Evolutionary conservation across 2,113 vertebrate genomes (phyloP).

Genomic region (Meles meles): DNA sequence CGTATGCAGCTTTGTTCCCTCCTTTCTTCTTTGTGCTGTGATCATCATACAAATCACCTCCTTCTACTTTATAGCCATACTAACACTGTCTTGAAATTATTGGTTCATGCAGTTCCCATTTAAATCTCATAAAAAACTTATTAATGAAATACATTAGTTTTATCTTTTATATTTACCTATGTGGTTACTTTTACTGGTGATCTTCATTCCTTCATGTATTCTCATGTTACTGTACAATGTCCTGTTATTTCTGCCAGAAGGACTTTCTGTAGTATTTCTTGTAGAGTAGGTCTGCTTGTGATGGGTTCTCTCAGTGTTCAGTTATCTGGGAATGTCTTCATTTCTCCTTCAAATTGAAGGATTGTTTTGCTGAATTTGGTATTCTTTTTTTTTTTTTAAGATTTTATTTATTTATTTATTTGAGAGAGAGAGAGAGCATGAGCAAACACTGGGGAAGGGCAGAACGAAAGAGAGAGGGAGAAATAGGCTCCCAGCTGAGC

Average conservation of each 20-base stretch:
- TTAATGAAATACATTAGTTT: background rate
- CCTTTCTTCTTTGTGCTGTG: background rate
- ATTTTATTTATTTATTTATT: background rate
- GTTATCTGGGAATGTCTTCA: background rate
- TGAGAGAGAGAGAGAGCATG: background rate
- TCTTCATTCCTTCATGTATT: background rate
- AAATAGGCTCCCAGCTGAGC: background rate
- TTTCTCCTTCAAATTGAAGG: background rate
- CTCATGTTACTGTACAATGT: background rate
- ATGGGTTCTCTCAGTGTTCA: background rate
- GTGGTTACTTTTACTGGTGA: background rate
- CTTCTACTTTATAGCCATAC: background rate
- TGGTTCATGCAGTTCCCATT: background rate
- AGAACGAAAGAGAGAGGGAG: background rate
- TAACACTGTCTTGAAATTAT: background rate
- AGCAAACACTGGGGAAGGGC: background rate
- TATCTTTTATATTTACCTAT: background rate
- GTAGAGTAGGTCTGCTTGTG: background rate
- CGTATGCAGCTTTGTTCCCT: background rate
- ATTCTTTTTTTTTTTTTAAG: background rate
- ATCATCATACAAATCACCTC: background rate
- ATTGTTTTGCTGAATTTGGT: background rate
- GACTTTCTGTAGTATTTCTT: background rate
- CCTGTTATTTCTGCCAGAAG: background rate
- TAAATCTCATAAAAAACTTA: background rate